phyloP scores from a whole-genome alignment of 2,113 vertebrate species.

The Myanophis thanlyinensis region DNA sequence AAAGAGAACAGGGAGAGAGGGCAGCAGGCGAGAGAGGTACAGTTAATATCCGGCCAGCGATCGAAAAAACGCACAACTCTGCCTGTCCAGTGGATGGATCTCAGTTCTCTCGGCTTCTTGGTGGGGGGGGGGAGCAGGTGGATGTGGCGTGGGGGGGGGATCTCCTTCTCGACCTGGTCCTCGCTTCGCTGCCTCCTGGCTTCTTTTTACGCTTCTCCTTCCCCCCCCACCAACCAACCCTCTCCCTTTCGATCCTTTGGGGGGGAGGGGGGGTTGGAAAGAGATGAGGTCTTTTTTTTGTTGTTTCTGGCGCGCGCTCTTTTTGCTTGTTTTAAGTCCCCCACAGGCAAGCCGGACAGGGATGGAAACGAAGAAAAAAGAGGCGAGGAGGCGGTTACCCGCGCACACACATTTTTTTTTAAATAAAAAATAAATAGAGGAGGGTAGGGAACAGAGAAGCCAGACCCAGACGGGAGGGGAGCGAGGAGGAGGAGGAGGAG shows the following conservation, averaged over 20 bases:
- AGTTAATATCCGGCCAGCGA: not conserved
- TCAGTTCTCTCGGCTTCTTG: not conserved
- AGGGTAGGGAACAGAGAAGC: not conserved
- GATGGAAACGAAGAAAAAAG: not conserved
- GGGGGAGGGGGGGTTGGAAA: no score
- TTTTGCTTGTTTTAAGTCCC: not conserved
- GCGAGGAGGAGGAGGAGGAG: slow-evolving; percentile 5
- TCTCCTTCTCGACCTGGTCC: not conserved
- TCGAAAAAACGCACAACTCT: not conserved
- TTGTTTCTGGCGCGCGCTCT: not conserved
- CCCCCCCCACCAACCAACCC: no score
- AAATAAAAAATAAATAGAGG: not conserved
- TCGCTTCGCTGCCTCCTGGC: not conserved
- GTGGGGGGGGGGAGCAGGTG: fast-evolving
- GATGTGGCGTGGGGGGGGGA: no score
- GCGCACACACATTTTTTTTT: no score
- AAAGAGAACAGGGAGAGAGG: not conserved
- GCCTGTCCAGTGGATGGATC: not conserved
- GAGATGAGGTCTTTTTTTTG: not conserved
- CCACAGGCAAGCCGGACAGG: not conserved
- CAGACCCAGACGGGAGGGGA: slow-evolving; percentile 5
- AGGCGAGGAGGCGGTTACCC: not conserved
- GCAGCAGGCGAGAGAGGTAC: not conserved
- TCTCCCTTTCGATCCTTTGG: not conserved
- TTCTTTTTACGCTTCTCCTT: not conserved